Conservation (phyloP, 2,113 vertebrate species). For the Archocentrus centrarchus region DNA sequence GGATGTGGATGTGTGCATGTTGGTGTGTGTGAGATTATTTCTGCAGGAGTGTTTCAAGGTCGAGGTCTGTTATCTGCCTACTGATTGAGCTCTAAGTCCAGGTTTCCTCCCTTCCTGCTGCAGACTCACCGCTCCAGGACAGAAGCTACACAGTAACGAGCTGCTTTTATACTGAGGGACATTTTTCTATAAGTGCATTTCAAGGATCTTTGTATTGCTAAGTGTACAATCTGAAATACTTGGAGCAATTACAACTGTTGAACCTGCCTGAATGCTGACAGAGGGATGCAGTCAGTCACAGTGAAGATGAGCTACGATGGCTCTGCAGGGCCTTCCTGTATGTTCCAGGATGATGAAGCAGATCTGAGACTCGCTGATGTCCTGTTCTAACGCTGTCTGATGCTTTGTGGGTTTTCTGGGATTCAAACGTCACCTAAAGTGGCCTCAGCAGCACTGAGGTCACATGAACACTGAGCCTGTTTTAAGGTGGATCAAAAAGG, state of each 20-base stretch:
- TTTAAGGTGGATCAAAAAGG: background rate
- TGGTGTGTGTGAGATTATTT: background rate
- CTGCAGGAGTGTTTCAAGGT: constrained; percentile 29
- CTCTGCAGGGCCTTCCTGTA: background rate
- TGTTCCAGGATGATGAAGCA: background rate
- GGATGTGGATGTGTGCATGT: background rate
- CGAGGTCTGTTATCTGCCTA: constrained; percentile 27
- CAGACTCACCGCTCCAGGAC: background rate
- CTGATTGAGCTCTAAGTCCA: constrained; percentile 5
- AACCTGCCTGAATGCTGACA: background rate
- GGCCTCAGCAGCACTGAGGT: background rate
- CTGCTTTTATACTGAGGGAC: too few relatives aligned
- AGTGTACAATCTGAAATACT: background rate
- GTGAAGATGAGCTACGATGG: background rate
- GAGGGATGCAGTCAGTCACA: background rate
- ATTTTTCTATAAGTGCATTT: background rate
- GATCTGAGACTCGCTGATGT: background rate
- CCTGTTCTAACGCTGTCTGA: background rate
- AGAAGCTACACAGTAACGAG: background rate
- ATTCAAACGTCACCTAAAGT: background rate
- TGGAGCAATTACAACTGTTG: background rate
- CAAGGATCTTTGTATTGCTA: background rate
- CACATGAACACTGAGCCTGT: background rate
- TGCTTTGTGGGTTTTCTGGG: background rate
- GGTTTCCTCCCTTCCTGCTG: constrained; percentile 4